A percentile compares a stretch with the other conserved stretches of the same genome.
Conservation (phyloP, 2,113 vertebrate species). For the Sphaerodactylus townsendi region DNA sequence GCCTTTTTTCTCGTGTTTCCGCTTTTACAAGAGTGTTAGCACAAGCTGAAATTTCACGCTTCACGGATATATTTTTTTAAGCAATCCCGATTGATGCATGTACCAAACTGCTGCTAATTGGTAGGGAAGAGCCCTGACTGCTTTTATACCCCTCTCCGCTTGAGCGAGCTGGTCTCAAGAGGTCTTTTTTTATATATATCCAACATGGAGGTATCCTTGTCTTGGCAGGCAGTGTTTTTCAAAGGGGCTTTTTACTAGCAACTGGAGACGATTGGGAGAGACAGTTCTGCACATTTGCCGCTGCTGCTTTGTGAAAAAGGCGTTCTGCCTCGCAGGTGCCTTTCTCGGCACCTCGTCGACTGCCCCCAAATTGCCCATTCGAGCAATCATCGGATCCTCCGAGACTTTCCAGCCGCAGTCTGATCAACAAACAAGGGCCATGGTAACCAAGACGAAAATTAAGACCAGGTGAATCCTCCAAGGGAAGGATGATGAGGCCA, state of each 20-base stretch:
- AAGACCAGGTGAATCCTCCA: constrained; percentile 15
- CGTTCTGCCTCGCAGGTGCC: background rate
- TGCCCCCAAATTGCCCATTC: background rate
- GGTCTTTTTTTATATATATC: background rate
- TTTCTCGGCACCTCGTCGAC: constrained; percentile 5
- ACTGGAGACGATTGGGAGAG: background rate
- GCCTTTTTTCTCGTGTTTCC: too few relatives aligned
- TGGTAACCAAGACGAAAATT: constrained; percentile 12
- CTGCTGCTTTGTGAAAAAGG: background rate
- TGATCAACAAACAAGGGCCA: constrained; percentile 10
- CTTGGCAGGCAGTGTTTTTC: background rate
- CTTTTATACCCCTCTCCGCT: background rate
- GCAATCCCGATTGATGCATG: too few relatives aligned
- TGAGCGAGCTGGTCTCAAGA: background rate
- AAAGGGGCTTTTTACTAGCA: background rate
- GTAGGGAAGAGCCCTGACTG: background rate
- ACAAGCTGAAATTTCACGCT: too few relatives aligned
- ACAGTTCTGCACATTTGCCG: background rate
- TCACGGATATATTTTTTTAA: too few relatives aligned
- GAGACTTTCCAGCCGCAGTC: background rate
- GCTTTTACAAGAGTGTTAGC: too few relatives aligned
- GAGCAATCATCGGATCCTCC: background rate
- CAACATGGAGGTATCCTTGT: background rate
- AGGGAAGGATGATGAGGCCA: background rate
- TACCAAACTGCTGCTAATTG: background rate